Percentiles rank a stretch among this genome's conserved stretches.
These are phyloP conservation scores for Littorina saxatilis DNA, from an alignment of 1,140 invertebrate species.

Conservation along the genomic window DNA sequence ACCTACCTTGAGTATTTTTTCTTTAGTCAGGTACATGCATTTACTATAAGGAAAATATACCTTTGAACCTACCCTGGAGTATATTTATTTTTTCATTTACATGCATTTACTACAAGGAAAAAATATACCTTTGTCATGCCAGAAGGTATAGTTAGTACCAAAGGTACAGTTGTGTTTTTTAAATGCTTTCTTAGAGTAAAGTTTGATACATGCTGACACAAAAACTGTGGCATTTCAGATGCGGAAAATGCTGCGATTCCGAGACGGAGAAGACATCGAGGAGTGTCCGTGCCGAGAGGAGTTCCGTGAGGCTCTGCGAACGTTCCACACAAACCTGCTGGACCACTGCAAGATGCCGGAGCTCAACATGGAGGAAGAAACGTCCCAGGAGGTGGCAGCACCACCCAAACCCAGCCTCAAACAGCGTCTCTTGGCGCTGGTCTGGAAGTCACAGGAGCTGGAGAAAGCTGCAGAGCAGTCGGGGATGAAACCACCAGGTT, in stretches of 20 bases:
- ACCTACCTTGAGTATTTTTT: too few species aligned
- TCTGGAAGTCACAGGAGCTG: slow-evolving; percentile 62
- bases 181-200: too few species aligned
- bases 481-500: slow-evolving; percentile 31
- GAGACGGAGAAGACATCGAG: slow-evolving; percentile 51
- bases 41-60: too few species aligned
- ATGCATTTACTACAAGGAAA: too few species aligned
- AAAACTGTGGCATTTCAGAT: too few species aligned
- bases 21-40: too few species aligned
- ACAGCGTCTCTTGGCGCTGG: slow-evolving; percentile 63
- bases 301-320: slow-evolving; percentile 54
- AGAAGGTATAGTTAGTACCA: too few species aligned
- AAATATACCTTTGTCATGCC: too few species aligned
- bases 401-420: slow-evolving; percentile 46
- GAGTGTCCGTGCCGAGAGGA: slow-evolving; percentile 64
- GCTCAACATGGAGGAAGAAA: slow-evolving; percentile 43
- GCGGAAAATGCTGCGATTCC: slow-evolving; percentile 67
- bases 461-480: not conserved
- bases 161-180: too few species aligned
- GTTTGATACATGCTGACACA: too few species aligned
- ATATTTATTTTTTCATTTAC: too few species aligned
- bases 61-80: too few species aligned
- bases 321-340: slow-evolving; percentile 62
- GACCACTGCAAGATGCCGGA: slow-evolving; percentile 67
- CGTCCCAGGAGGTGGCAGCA: slow-evolving; percentile 34